Conservation (phyloP, 2,797 vertebrate genomes). For the Squalus acanthias region DNA sequence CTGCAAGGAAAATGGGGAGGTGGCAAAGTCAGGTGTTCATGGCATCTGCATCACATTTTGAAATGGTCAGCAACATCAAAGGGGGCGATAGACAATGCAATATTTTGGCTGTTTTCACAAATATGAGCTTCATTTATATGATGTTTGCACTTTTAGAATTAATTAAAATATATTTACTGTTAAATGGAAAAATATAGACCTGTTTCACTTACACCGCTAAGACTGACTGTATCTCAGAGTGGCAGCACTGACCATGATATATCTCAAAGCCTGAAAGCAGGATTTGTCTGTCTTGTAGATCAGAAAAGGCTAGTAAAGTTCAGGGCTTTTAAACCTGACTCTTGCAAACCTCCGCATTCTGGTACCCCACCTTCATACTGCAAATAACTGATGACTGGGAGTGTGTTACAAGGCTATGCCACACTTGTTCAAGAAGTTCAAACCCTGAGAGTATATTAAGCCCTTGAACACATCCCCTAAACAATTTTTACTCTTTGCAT, state of each 20-base stretch:
- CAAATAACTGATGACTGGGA: background rate
- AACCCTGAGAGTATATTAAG: background rate
- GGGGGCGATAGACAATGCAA: background rate
- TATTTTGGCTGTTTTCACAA: background rate
- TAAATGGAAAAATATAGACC: background rate
- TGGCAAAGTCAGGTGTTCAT: background rate
- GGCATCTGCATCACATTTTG: background rate
- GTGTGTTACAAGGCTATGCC: background rate
- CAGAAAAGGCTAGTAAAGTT: background rate
- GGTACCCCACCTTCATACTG: too few species aligned
- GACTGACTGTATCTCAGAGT: background rate
- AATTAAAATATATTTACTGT: background rate
- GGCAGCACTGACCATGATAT: background rate
- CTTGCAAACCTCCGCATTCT: background rate
- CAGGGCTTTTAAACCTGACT: background rate
- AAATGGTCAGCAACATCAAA: background rate
- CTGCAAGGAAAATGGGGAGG: background rate
- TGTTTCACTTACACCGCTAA: background rate
- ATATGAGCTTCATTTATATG: background rate
- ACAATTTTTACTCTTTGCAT: background rate
- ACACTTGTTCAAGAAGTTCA: background rate
- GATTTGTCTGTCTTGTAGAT: background rate
- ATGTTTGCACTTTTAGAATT: background rate
- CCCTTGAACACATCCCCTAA: background rate
- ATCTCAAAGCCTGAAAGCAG: background rate